Evolutionary conservation across 2,113 vertebrate genomes (phyloP).

Genomic region (Eulemur rufifrons): DNA sequence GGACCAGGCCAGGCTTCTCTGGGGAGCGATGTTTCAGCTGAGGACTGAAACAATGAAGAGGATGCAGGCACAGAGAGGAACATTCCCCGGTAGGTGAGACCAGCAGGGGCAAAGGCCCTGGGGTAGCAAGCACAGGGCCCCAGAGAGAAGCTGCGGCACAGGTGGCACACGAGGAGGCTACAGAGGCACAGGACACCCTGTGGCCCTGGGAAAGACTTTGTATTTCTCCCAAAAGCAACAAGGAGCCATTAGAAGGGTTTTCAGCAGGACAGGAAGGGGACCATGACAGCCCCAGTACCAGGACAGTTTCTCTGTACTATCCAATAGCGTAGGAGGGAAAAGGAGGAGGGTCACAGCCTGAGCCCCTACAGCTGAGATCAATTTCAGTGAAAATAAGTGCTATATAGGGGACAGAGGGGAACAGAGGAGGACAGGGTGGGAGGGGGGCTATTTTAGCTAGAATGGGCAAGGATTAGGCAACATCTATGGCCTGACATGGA

Average conservation of each 20-base stretch:
- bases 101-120: neutral
- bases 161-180: rapidly evolving
- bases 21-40: neutral
- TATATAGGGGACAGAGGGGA: neutral
- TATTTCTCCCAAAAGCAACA: neutral
- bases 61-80: neutral
- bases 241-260: neutral
- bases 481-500: neutral
- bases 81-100: rapidly evolving
- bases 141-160: neutral
- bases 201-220: neutral
- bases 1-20: neutral
- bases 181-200: neutral
- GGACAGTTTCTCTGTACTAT: neutral
- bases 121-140: neutral
- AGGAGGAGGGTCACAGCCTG: neutral
- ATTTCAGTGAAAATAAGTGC: neutral
- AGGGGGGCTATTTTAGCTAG: neutral
- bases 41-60: neutral
- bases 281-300: rapidly evolving
- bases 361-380: neutral
- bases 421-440: too few species aligned
- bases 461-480: neutral
- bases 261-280: neutral
- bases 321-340: neutral